phyloP scores from a whole-genome alignment of 2,888 invertebrate species.

The Cacoxenus indagator region DNA sequence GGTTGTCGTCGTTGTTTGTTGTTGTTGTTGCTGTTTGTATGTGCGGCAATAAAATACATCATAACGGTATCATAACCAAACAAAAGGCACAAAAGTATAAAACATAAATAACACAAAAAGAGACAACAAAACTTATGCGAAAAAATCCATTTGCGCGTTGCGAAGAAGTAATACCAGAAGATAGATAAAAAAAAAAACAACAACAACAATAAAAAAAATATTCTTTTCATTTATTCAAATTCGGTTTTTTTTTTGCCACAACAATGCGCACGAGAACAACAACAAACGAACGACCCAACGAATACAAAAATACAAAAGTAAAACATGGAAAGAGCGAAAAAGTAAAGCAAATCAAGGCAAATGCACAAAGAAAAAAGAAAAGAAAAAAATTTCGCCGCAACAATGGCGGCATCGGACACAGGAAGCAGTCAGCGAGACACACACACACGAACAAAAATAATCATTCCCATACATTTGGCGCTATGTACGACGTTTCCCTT shows the following conservation, averaged over 20 bases:
- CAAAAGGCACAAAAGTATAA: conserved; percentile 58
- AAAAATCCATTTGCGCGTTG: conserved; percentile 60
- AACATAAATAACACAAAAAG: conserved; percentile 39
- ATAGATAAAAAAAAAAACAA: conserved; percentile 24
- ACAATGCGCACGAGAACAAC: conserved; percentile 49
- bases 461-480: background rate
- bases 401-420: conserved; percentile 43
- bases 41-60: conserved; percentile 63
- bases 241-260: conserved; percentile 55
- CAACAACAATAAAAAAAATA: conserved; percentile 39
- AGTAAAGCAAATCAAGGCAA: conserved; percentile 34
- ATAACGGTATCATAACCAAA: conserved; percentile 65
- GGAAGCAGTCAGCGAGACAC: conserved; percentile 60
- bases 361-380: conserved; percentile 38
- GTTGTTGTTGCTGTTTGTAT: conserved; percentile 48
- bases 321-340: background rate
- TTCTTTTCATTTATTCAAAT: conserved; percentile 50
- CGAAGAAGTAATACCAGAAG: too few relatives aligned
- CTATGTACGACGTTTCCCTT: too few relatives aligned
- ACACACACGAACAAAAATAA: conserved; percentile 34
- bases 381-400: background rate
- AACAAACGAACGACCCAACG: background rate
- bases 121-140: conserved; percentile 42
- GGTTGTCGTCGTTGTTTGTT: conserved; percentile 32
- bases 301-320: background rate